Evolutionary conservation across 2,797 vertebrate species (phyloP).

Genomic region (Australoheros facetus): DNA sequence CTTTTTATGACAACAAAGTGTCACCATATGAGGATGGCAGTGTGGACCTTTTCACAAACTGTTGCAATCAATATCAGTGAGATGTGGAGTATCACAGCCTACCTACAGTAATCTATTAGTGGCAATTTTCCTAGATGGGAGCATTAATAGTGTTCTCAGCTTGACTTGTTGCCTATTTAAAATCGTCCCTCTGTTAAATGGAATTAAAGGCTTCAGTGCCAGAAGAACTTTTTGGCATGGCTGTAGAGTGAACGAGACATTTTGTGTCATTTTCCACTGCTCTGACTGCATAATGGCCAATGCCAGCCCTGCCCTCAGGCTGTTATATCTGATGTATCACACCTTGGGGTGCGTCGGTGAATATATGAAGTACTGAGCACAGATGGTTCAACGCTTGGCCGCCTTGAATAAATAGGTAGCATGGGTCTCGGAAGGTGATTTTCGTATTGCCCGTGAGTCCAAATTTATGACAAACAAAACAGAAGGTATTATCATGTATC

Average conservation of each 20-base stretch:
- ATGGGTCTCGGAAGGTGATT: constrained; percentile 38
- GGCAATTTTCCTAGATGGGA: constrained; percentile 29
- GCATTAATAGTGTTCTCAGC: constrained; percentile 24
- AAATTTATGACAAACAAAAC: constrained; percentile 77
- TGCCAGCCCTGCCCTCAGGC: constrained; percentile 31
- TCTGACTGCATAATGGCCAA: constrained; percentile 47
- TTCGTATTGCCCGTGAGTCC: constrained; percentile 39
- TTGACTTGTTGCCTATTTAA: constrained; percentile 54
- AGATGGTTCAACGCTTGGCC: constrained; percentile 62
- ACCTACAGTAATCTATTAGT: constrained; percentile 33
- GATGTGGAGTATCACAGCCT: constrained; percentile 21
- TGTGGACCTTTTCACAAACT: background rate
- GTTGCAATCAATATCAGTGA: constrained; percentile 14
- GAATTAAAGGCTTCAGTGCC: constrained; percentile 25
- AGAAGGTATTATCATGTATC: constrained; percentile 70
- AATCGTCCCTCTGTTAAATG: constrained; percentile 45
- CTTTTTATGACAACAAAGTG: constrained; percentile 11
- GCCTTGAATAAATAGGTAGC: constrained; percentile 67
- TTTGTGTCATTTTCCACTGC: constrained; percentile 46
- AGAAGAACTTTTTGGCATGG: constrained; percentile 39
- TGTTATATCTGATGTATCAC: constrained; percentile 60
- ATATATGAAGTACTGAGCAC: constrained; percentile 59
- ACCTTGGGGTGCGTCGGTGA: constrained; percentile 43
- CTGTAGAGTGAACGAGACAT: constrained; percentile 43
- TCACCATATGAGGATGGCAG: background rate